Evolutionary conservation across 2,797 vertebrate species (phyloP).

Genomic region (Jordanella pulchra): DNA sequence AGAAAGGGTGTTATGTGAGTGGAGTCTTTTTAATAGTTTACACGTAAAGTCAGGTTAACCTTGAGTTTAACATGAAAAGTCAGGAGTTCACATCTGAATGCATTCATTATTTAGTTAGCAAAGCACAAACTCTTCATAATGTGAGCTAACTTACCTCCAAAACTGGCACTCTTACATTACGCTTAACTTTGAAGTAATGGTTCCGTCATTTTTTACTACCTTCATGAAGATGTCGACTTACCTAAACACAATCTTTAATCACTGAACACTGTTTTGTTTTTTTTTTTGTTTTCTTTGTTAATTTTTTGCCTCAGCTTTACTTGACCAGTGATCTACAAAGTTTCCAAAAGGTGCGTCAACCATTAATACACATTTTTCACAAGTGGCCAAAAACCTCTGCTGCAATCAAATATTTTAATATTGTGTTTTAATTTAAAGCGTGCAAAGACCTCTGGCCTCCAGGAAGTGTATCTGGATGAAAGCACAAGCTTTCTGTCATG

Average conservation of each 20-base stretch:
- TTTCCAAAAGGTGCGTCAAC: conserved; percentile 74
- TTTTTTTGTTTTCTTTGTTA: conserved; percentile 3
- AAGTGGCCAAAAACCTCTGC: not conserved
- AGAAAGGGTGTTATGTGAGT: not conserved
- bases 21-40: not conserved
- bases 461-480: conserved; percentile 84
- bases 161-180: not conserved
- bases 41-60: not conserved
- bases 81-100: not conserved
- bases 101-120: not conserved
- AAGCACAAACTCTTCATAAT: not conserved
- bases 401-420: not conserved
- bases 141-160: not conserved
- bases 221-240: not conserved
- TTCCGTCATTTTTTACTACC: not conserved
- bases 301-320: conserved; percentile 80
- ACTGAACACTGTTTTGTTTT: not conserved
- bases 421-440: conserved; percentile 50
- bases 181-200: not conserved
- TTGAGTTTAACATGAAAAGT: not conserved
- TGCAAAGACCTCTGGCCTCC: conserved; percentile 84
- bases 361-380: conserved; percentile 1
- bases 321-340: conserved; percentile 86
- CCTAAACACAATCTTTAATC: not conserved
- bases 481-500: conserved; percentile 77